These are phyloP conservation scores for Silurus lanzhouensis DNA, from an alignment of 2,797 vertebrate genomes.

Conservation along the genomic window DNA sequence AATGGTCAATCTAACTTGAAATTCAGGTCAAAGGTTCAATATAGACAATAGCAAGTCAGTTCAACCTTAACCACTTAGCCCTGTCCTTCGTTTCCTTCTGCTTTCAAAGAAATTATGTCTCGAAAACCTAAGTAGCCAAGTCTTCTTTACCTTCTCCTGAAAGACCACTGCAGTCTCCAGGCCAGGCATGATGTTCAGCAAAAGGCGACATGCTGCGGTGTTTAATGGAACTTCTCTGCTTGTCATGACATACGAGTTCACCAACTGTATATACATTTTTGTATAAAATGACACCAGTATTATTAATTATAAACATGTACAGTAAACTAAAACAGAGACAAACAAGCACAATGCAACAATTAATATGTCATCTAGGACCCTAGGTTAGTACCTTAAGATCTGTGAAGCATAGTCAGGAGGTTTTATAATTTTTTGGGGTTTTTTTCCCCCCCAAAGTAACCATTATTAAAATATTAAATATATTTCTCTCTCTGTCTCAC, in stretches of 20 bases:
- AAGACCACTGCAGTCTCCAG: conserved; percentile 98
- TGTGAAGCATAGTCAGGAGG: no score
- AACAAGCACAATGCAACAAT: neutral
- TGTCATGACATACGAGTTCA: conserved; percentile 98
- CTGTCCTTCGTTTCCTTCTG: neutral
- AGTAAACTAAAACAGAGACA: neutral
- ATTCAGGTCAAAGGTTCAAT: neutral
- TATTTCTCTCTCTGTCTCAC: neutral
- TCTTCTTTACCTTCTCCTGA: conserved; percentile 88
- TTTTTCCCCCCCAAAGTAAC: no score
- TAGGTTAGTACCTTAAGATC: neutral
- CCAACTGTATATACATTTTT: conserved; percentile 74
- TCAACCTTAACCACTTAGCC: neutral
- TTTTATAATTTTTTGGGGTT: no score
- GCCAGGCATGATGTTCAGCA: conserved; percentile 98
- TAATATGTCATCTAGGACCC: neutral
- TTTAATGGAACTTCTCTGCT: conserved; percentile 93
- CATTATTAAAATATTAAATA: no score
- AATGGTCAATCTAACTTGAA: neutral
- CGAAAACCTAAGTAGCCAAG: neutral
- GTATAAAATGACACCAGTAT: neutral
- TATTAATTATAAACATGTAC: neutral
- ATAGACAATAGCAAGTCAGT: no score
- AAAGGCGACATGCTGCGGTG: conserved; percentile 91
- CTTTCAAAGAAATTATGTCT: neutral